Base-by-base conservation (phyloP, 2,113 vertebrate species). In the Motacilla tschutschensis region DNA sequence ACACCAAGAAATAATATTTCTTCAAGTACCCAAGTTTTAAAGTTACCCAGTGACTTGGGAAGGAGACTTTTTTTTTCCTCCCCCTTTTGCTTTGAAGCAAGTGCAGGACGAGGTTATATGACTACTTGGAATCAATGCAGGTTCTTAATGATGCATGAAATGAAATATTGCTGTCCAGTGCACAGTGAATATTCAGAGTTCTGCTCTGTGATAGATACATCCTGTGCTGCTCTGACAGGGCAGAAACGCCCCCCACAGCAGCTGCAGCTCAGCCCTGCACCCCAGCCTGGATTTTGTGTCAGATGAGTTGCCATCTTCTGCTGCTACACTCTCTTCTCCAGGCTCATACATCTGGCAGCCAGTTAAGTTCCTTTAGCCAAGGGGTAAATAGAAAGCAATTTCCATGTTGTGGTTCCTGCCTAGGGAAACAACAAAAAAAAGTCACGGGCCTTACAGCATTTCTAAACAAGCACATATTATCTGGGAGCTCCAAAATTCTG, bases 121-220 rank as follows among this genome's bases (percentile, higher is more conserved):
- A 85, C 79, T 87, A 66, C 31, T 20, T 91, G 91, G 92, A 91
- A 95, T 90, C 90, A 82, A 83, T 87, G 91, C 65, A 58, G 63
- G 59, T 85, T 92, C 72, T 87, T 91, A 94, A 95, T 92, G 90
- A 80, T 76, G 88, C 88, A 76, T 93, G 88, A 95, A 95, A 93
- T 95, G 88, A 95, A 95, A 90, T 88, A 91, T 60, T 90, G 88
- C 88, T 91, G 77, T 83, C 88, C 76, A 71, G 72, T 16, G 40
- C 77, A 48, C 90, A 87, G 90, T 62, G 87, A 91, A 66, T 88
- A 78, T 71, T 76, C 90, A 65, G 66, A 43, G 62, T 48, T 91
- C 64, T 85, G 82, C 72, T 88, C 47, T 25, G 2, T 47, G 62
- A 92, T 53, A 85, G 81, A 84, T 72, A 64, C 62, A 88, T 88